These are phyloP conservation scores for Bombyx mandarina DNA, from an alignment of 1,140 invertebrate genomes.

Conservation along the genomic window DNA sequence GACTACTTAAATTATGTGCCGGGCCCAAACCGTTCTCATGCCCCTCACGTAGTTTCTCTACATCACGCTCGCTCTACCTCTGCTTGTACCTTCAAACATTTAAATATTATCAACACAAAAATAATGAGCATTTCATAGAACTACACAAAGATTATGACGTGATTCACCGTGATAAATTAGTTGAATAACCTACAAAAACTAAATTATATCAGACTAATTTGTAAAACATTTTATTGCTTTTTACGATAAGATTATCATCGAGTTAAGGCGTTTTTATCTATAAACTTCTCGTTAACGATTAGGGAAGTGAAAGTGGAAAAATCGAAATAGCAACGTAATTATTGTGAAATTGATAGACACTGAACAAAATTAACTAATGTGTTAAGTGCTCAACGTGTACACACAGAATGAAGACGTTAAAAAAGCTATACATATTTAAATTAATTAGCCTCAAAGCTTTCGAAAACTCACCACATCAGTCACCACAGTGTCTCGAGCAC, in stretches of 20 bases:
- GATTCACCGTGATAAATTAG: conserved; percentile 12
- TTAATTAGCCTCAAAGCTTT: too few relatives aligned
- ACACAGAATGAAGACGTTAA: too few relatives aligned
- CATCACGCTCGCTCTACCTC: conserved; percentile 26
- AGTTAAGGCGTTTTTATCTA: too few relatives aligned
- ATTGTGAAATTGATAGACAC: too few relatives aligned
- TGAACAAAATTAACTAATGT: too few relatives aligned
- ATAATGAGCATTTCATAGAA: conserved; percentile 53
- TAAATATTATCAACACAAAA: conserved; percentile 53
- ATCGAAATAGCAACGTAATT: too few relatives aligned
- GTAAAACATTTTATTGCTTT: neutral
- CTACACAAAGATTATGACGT: conserved; percentile 26
- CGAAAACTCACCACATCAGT: too few relatives aligned
- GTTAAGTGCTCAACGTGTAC: too few relatives aligned
- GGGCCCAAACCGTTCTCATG: conserved; percentile 53
- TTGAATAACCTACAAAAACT: neutral
- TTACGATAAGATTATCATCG: neutral
- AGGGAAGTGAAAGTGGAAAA: too few relatives aligned
- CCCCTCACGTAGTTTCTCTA: conserved; percentile 49
- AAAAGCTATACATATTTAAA: too few relatives aligned
- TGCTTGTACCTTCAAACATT: conserved; percentile 42
- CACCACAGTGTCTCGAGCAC: too few relatives aligned
- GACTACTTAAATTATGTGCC: conserved; percentile 56
- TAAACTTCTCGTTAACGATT: too few relatives aligned
- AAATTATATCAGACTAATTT: neutral